These are phyloP conservation scores for Magallana ariakensis DNA, from an alignment of 1,140 invertebrate genomes.

Conservation along the genomic window DNA sequence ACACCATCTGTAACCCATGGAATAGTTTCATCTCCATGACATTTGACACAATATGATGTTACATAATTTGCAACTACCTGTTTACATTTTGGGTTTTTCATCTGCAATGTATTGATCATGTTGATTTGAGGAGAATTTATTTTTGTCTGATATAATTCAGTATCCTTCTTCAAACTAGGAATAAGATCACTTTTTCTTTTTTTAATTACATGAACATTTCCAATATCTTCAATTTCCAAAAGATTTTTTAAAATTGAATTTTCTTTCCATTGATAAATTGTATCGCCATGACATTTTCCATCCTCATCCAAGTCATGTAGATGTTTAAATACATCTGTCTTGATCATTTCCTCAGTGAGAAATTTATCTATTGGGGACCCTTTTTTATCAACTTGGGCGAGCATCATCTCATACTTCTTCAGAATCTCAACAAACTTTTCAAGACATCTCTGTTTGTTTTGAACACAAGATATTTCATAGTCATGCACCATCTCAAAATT, in stretches of 20 bases:
- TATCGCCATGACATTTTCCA: not conserved
- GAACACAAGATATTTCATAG: not conserved
- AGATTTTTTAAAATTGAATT: not conserved
- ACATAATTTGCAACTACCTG: not conserved
- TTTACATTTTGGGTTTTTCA: not conserved
- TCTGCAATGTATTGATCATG: not conserved
- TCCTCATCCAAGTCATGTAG: not conserved
- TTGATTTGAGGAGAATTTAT: not conserved
- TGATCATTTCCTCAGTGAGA: not conserved
- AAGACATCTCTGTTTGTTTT: not conserved
- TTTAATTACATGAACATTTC: not conserved
- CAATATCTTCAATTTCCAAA: not conserved
- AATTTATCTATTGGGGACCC: not conserved
- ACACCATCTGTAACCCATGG: not conserved
- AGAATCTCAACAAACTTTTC: not conserved
- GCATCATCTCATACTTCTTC: not conserved
- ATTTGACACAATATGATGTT: conserved; percentile 5
- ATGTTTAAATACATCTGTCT: not conserved
- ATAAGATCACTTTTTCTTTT: not conserved
- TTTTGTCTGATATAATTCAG: not conserved
- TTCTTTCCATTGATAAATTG: not conserved
- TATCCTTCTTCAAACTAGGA: not conserved
- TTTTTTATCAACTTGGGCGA: not conserved
- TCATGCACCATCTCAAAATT: not conserved
- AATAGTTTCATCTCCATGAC: not conserved